A percentile compares a stretch with the other conserved stretches of the same genome.
Conservation (phyloP, 2,888 invertebrate species). For the Oscheius sp. region DNA sequence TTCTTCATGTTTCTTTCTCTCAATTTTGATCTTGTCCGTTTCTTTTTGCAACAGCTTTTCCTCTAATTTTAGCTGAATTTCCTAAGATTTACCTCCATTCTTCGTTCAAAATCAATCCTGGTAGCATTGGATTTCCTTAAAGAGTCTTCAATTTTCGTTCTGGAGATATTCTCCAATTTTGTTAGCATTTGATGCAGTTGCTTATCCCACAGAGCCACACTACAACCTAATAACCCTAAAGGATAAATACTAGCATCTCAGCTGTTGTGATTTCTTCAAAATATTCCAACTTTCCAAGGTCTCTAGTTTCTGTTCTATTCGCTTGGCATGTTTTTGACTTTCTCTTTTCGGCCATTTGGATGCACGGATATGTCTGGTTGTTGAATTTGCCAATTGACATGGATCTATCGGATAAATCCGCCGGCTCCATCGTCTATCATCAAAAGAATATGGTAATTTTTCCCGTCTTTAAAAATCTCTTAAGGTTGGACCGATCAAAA, state of each 20-base stretch:
- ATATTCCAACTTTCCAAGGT: no score
- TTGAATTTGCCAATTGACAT: conserved; percentile 55
- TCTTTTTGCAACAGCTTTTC: no score
- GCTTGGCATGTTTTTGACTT: conserved; percentile 51
- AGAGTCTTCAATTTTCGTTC: not conserved
- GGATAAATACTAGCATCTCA: no score
- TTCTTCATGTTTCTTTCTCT: not conserved
- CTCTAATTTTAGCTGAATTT: no score
- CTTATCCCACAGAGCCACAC: no score
- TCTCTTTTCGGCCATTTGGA: conserved; percentile 52
- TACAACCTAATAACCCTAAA: no score
- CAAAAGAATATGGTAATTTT: conserved; percentile 35
- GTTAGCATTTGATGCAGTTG: not conserved
- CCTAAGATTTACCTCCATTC: not conserved
- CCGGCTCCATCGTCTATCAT: conserved; percentile 51
- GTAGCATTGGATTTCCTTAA: not conserved
- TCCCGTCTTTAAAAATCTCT: not conserved
- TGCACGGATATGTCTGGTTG: conserved; percentile 58
- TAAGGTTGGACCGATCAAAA: conserved; percentile 20
- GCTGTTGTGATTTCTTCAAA: no score
- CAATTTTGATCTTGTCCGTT: not conserved
- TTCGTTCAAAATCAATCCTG: not conserved
- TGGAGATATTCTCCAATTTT: not conserved
- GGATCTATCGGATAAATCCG: conserved; percentile 56
- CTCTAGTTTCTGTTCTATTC: conserved; percentile 39